Percentiles rank a stretch among this genome's conserved stretches.
Evolutionary conservation across 2,888 invertebrate species (phyloP).

Genomic region (Aphelenchoides bicaudatus): DNA sequence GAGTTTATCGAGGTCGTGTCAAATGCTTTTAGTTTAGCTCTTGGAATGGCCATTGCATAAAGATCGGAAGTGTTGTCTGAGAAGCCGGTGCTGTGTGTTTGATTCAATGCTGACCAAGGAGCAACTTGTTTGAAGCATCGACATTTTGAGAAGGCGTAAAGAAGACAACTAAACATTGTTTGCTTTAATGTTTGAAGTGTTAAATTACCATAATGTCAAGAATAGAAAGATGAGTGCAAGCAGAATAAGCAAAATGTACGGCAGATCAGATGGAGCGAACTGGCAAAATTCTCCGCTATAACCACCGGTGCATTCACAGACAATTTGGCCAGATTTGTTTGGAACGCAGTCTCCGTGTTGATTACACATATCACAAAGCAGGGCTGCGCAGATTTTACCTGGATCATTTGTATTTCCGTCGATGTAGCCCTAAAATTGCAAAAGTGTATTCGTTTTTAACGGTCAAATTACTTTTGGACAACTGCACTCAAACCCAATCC

Average conservation of each 20-base stretch:
- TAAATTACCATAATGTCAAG: constrained; percentile 45
- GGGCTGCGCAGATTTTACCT: constrained; percentile 52
- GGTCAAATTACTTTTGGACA: constrained; percentile 14
- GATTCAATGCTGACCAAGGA: neutral
- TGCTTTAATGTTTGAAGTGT: too few relatives aligned
- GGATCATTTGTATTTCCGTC: constrained; percentile 55
- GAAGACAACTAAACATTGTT: constrained; percentile 29
- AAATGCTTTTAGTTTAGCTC: constrained; percentile 42
- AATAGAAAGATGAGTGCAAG: constrained; percentile 57
- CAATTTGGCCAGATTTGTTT: constrained; percentile 48
- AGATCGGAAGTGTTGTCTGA: constrained; percentile 30
- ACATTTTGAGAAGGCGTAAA: constrained; percentile 22
- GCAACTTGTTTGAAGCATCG: constrained; percentile 25
- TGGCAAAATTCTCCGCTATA: constrained; percentile 55
- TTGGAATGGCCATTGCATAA: constrained; percentile 43
- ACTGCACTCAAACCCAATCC: constrained; percentile 26
- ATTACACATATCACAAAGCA: constrained; percentile 52
- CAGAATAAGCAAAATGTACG: constrained; percentile 50
- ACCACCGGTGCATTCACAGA: constrained; percentile 58
- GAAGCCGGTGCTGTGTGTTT: neutral
- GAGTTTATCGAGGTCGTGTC: constrained; percentile 21
- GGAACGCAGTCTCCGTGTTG: constrained; percentile 58
- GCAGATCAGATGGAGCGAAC: constrained; percentile 50
- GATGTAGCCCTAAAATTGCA: too few relatives aligned
- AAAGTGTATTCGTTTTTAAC: too few relatives aligned